Conservation (phyloP, 2,113 vertebrate genomes). For the Albula glossodonta region DNA sequence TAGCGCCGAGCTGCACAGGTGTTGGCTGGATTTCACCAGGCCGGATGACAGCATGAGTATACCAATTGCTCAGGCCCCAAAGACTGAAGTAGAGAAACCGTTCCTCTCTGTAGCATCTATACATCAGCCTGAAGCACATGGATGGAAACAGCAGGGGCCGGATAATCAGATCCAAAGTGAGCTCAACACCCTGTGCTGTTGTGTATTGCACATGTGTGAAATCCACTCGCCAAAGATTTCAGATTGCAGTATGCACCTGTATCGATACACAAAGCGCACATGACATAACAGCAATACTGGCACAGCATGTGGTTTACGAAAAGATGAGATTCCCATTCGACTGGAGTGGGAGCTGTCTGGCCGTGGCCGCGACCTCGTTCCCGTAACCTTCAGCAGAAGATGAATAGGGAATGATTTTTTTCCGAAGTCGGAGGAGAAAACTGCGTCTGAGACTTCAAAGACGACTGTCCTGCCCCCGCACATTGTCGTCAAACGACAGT, state of each 20-base stretch:
- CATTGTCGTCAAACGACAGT: background rate
- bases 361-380: background rate
- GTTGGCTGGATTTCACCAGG: conserved; percentile 58
- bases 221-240: background rate
- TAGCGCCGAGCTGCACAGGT: conserved; percentile 30
- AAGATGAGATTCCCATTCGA: conserved; percentile 5
- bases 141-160: background rate
- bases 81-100: background rate
- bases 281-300: background rate
- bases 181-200: background rate
- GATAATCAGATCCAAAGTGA: background rate
- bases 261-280: background rate
- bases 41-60: conserved; percentile 74
- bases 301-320: conserved; percentile 1
- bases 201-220: background rate
- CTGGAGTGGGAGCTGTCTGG: background rate
- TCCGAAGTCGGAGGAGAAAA: background rate
- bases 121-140: background rate
- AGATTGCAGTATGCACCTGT: background rate
- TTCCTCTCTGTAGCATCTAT: background rate
- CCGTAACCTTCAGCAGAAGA: background rate
- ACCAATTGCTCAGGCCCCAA: conserved; percentile 26
- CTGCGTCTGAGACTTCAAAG: background rate
- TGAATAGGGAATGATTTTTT: conserved; percentile 3
- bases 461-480: background rate